Evolutionary conservation across 2,113 vertebrate species (phyloP).

Genomic region (Corvus moneduloides): DNA sequence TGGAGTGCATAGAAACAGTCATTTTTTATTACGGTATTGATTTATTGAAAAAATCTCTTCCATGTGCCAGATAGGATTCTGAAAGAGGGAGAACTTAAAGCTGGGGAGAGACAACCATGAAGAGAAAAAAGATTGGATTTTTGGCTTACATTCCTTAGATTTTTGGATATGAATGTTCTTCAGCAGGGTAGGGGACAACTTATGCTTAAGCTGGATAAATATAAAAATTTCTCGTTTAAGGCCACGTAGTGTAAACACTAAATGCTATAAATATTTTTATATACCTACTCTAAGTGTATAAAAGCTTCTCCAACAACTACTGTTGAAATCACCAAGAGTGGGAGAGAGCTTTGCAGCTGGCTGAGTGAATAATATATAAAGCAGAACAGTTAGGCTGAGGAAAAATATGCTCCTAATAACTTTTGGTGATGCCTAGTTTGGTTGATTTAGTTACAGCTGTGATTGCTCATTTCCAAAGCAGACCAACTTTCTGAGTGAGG

Average conservation of each 20-base stretch:
- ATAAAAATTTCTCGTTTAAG: background rate
- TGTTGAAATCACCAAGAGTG: background rate
- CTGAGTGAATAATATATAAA: background rate
- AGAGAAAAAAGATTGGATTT: background rate
- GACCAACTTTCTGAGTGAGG: background rate
- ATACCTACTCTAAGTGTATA: background rate
- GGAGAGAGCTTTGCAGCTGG: background rate
- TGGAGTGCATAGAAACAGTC: background rate
- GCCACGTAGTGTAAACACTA: background rate
- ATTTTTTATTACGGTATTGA: slow-evolving; percentile 2
- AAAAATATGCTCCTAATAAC: background rate
- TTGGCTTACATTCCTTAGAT: background rate
- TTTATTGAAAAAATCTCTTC: background rate
- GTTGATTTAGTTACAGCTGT: background rate
- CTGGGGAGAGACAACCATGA: background rate
- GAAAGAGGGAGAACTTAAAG: background rate
- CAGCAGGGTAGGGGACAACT: background rate
- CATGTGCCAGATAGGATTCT: background rate
- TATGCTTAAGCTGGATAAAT: background rate
- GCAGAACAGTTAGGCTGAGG: background rate
- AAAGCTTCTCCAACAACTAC: background rate
- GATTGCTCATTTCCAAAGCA: background rate
- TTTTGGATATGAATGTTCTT: background rate
- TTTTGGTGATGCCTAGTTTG: background rate
- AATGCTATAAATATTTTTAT: background rate